Conservation (phyloP, 1,140 invertebrate genomes). For the Nephotettix cincticeps region DNA sequence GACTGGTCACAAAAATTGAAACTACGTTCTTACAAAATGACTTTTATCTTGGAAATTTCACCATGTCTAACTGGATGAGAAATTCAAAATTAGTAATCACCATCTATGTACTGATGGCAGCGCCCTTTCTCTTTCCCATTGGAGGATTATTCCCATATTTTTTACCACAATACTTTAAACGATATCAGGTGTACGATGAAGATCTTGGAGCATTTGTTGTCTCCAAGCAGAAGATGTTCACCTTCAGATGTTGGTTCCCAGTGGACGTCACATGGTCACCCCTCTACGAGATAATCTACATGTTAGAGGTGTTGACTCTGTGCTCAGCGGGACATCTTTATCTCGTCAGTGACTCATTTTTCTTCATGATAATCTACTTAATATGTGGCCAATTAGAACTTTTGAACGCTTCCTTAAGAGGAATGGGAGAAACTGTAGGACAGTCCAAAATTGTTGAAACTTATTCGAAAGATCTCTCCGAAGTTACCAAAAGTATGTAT, state of each 20-base stretch:
- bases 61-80: not conserved
- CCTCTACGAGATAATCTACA: constrained; percentile 15
- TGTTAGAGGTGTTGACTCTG: not conserved
- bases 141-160: too few species aligned
- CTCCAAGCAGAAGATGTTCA: not conserved
- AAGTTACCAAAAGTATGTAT: too few species aligned
- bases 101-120: not conserved
- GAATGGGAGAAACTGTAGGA: not conserved
- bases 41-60: not conserved
- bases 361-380: constrained; percentile 23
- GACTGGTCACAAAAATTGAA: not conserved
- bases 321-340: not conserved
- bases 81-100: not conserved
- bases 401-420: not conserved
- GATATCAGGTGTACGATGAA: too few species aligned
- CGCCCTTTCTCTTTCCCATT: too few species aligned
- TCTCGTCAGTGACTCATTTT: constrained; percentile 15
- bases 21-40: not conserved
- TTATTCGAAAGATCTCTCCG: not conserved
- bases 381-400: constrained; percentile 26
- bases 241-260: constrained; percentile 24
- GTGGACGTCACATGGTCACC: constrained; percentile 20
- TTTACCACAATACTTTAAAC: too few species aligned
- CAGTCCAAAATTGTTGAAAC: not conserved
- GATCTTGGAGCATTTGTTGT: too few species aligned